A percentile compares a stretch with the other conserved stretches of the same genome.
phyloP scores from a whole-genome alignment of 92 coral and sea anemone species.

The Pocillopora grandis region DNA sequence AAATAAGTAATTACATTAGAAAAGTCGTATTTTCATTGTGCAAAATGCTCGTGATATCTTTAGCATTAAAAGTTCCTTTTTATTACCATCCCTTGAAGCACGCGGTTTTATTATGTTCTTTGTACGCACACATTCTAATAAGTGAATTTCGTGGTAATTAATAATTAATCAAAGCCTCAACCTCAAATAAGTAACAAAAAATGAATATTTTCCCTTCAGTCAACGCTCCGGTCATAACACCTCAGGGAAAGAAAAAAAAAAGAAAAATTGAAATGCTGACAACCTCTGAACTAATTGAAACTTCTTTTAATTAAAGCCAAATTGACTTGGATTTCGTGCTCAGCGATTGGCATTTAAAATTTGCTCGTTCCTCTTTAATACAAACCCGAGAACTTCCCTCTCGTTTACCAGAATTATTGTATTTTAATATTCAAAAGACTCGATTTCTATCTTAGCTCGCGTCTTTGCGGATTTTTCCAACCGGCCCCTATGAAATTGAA shows the following conservation, averaged over 20 bases:
- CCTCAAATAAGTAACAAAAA: slow-evolving; percentile 70
- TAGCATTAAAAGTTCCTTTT: slow-evolving; percentile 58
- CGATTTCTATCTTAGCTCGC: not conserved
- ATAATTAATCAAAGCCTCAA: slow-evolving; percentile 79
- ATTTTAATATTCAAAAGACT: slow-evolving; percentile 14
- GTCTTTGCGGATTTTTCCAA: not conserved
- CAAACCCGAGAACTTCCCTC: slow-evolving; percentile 23
- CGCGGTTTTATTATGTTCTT: slow-evolving; percentile 80
- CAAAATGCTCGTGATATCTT: slow-evolving; percentile 50
- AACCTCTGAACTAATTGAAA: slow-evolving; percentile 38
- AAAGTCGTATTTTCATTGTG: slow-evolving; percentile 44
- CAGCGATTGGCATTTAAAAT: slow-evolving; percentile 31
- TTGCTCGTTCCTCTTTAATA: slow-evolving; percentile 25
- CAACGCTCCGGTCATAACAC: slow-evolving; percentile 80
- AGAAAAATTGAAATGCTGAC: slow-evolving; percentile 37
- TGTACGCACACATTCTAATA: slow-evolving; percentile 81
- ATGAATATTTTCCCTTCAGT: slow-evolving; percentile 68
- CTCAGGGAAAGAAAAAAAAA: slow-evolving; percentile 63
- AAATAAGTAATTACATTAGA: slow-evolving; percentile 55
- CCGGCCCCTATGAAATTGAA: slow-evolving; percentile 21
- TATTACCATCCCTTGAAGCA: slow-evolving; percentile 66
- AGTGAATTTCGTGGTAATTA: slow-evolving; percentile 83
- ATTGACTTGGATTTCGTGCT: slow-evolving; percentile 22
- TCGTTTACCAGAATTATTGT: slow-evolving; percentile 11
- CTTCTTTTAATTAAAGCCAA: slow-evolving; percentile 46